These are phyloP conservation scores for Nestor notabilis DNA, from an alignment of 2,113 vertebrate species.

Conservation along the genomic window DNA sequence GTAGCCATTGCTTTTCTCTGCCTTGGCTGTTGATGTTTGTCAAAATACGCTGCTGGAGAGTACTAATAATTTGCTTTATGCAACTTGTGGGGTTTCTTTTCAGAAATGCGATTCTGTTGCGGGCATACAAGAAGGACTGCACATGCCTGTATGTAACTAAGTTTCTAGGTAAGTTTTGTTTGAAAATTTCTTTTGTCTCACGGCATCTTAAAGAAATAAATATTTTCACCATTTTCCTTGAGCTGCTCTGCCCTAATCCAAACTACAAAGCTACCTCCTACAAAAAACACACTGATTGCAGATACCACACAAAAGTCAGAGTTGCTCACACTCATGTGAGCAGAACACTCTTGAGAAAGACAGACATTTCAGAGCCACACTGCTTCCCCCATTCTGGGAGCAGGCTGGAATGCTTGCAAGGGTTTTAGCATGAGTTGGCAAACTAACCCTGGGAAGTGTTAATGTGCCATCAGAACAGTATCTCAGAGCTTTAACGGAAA, in stretches of 20 bases:
- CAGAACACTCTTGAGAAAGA: neutral
- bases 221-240: neutral
- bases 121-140: neutral
- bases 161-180: neutral
- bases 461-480: fast-evolving
- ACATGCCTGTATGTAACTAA: neutral
- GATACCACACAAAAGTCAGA: fast-evolving
- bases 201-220: neutral
- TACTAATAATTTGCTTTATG: neutral
- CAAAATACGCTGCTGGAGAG: neutral
- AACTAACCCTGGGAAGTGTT: neutral
- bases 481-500: neutral
- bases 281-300: neutral
- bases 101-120: neutral
- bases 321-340: fast-evolving
- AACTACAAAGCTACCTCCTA: neutral
- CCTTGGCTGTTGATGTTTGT: neutral
- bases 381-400: neutral
- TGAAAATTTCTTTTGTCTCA: neutral
- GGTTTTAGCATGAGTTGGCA: neutral
- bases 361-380: fast-evolving
- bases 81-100: neutral
- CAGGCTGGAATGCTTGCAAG: neutral
- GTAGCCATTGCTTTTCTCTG: neutral
- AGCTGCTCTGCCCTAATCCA: neutral